phyloP scores from a whole-genome alignment of 2,113 vertebrate genomes.

The Polypterus bichir region DNA sequence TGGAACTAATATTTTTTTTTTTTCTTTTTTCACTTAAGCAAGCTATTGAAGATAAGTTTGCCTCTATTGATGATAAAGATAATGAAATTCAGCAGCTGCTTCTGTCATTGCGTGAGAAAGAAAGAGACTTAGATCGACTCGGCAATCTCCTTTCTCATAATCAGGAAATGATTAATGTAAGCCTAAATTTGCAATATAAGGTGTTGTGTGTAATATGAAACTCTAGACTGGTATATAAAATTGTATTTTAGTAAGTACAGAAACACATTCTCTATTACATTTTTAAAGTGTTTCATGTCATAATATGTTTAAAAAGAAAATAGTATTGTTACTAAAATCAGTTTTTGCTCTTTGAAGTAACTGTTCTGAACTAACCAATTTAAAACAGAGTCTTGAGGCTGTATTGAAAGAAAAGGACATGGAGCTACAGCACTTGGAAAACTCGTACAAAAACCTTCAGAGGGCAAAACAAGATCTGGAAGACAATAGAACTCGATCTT shows the following conservation, averaged over 20 bases:
- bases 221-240: too few relatives aligned
- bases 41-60: slow-evolving; percentile 54
- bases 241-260: too few relatives aligned
- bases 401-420: slow-evolving; percentile 64
- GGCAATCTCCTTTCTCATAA: slow-evolving; percentile 50
- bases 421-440: slow-evolving; percentile 60
- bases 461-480: slow-evolving; percentile 58
- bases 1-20: background rate
- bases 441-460: slow-evolving; percentile 55
- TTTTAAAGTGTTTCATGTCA: too few relatives aligned
- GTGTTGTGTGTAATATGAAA: background rate
- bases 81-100: slow-evolving; percentile 55
- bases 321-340: too few relatives aligned
- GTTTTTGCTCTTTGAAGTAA: slow-evolving; percentile 11
- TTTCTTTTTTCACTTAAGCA: slow-evolving; percentile 28
- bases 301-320: too few relatives aligned
- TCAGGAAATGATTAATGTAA: slow-evolving; percentile 52
- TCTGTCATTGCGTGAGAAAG: slow-evolving; percentile 52
- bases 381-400: slow-evolving; percentile 54
- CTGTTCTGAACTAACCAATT: too few relatives aligned
- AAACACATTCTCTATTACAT: too few relatives aligned
- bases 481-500: slow-evolving; percentile 53
- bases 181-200: slow-evolving; percentile 8
- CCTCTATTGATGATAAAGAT: slow-evolving; percentile 56
- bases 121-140: slow-evolving; percentile 51